Conservation (phyloP, 2,797 vertebrate species). For the Pogoniulus pusillus region DNA sequence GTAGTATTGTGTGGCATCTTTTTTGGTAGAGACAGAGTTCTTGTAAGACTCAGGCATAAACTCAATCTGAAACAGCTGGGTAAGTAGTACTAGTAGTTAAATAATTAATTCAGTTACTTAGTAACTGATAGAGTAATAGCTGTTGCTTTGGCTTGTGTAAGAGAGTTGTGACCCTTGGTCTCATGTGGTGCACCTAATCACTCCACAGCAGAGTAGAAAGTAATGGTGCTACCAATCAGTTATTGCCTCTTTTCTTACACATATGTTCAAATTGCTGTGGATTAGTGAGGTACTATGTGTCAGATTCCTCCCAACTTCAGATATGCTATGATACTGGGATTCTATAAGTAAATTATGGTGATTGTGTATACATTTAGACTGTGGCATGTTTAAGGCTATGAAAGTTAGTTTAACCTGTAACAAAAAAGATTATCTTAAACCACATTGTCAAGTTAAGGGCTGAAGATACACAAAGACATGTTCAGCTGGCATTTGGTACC, state of each 20-base stretch:
- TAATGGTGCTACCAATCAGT: not conserved
- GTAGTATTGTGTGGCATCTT: not conserved
- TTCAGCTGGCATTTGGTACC: not conserved
- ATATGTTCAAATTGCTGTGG: not conserved
- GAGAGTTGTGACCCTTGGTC: not conserved
- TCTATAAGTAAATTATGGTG: not conserved
- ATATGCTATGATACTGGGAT: not conserved
- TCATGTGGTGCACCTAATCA: not conserved
- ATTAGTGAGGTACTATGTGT: not conserved
- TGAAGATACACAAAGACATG: not conserved
- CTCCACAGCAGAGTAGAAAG: not conserved
- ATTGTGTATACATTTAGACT: not conserved
- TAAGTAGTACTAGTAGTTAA: not conserved
- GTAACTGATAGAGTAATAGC: constrained; percentile 4
- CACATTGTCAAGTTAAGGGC: not conserved
- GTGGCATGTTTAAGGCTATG: not conserved
- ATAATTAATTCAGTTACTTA: constrained; percentile 33
- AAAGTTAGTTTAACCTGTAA: not conserved
- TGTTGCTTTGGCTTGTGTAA: not conserved
- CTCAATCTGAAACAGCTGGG: not conserved
- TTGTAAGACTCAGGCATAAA: not conserved
- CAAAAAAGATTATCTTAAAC: not conserved
- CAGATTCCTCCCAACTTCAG: not conserved
- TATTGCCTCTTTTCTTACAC: not conserved
- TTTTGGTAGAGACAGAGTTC: not conserved